Base-by-base conservation (phyloP, 2,888 invertebrate genomes). In the Euproctis similis region DNA sequence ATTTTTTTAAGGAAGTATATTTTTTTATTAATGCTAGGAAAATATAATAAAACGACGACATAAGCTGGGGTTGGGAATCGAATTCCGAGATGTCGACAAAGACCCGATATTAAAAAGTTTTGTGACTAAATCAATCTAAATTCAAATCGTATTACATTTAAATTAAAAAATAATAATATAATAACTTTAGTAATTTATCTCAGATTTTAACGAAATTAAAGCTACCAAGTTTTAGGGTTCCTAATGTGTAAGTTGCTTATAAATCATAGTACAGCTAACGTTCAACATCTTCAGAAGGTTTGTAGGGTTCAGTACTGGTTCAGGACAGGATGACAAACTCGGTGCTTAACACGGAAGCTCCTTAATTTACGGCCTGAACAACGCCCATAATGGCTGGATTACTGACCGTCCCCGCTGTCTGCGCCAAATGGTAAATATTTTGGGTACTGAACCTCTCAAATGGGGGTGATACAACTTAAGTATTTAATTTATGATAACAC, bases 261-360 rank as follows among this genome's bases (percentile, higher is more conserved):
- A 28, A 28, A 25, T 32, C 31, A 28, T 12, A 12, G 3, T 9
- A 10, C 10, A 21, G 25, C 17, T 16, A 16, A 20, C 10, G 13
- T 27, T 24, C 9, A 28, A 12, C 24, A 24, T n/a, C 18, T 25
- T 24, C 25, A n/a, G n/a, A n/a, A n/a, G n/a, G n/a, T 28, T 24
- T 21, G 11, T 9, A 20, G 14, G 23, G 28, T 22, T 22, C 28
- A 14, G 22, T 12, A 12, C 9, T 11, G 22, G 24, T 32, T 27
- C 36, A 24, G 19, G 34, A 38, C 31, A 36, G 41, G 25, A 31
- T 46, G 48, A 52, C 41, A 46, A 50, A 50, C 39, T 38, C 19
- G 12, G 30, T 22, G 37, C 41, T 51, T 47, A 43, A 40, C 35
- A 26, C 30, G 10, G 22, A 20, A 30, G 29, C 34, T 35, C 22